Evolutionary conservation across 1,140 invertebrate genomes (phyloP).

Genomic region (Apis dorsata): DNA sequence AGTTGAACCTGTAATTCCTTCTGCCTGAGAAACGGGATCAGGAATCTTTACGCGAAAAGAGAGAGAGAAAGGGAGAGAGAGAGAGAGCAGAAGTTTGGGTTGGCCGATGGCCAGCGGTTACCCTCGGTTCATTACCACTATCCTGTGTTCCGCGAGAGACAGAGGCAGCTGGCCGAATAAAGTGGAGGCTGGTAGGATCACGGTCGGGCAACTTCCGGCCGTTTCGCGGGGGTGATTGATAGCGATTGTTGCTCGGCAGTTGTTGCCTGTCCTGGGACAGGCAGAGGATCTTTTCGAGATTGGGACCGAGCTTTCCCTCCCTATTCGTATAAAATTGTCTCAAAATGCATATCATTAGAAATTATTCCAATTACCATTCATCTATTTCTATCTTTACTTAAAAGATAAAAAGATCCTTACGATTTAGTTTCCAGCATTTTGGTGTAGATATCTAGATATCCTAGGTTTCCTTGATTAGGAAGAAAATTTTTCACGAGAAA

Average conservation of each 20-base stretch:
- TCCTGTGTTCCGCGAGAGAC: conserved; percentile 58
- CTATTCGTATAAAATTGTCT: no score
- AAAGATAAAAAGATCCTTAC: no score
- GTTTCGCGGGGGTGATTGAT: conserved; percentile 28
- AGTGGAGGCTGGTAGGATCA: conserved; percentile 18
- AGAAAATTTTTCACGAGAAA: no score
- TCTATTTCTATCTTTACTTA: no score
- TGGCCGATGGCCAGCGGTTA: conserved; percentile 69
- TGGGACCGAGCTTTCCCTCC: no score
- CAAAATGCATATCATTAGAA: no score
- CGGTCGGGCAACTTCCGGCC: conserved; percentile 22
- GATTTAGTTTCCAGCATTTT: no score
- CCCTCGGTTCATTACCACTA: conserved; percentile 75
- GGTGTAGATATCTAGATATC: no score
- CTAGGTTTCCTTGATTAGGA: no score
- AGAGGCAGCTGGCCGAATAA: conserved; percentile 45
- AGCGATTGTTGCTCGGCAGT: conserved; percentile 18
- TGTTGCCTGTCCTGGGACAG: not conserved
- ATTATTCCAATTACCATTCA: no score
- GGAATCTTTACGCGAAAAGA: not conserved
- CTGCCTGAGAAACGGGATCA: not conserved
- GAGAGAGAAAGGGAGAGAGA: no score
- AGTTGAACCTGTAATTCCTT: no score
- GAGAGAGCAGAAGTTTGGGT: conserved; percentile 60
- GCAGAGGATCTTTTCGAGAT: not conserved